Conservation (phyloP, 2,797 vertebrate species). For the Tangara arthus region DNA sequence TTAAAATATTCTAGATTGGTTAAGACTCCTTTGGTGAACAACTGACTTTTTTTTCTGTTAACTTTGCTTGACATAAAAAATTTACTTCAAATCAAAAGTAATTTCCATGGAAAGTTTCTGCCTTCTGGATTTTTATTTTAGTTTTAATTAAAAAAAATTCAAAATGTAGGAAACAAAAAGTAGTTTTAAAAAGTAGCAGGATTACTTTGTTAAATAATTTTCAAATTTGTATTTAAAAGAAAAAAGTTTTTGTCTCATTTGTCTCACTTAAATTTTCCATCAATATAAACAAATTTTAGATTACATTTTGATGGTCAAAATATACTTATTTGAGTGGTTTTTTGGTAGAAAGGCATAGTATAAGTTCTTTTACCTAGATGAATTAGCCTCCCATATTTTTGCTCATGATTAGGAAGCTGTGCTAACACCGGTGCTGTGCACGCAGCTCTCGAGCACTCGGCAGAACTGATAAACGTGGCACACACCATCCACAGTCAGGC, state of each 20-base stretch:
- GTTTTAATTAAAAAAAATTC: not conserved
- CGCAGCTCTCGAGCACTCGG: rapidly evolving
- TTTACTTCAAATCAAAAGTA: not conserved
- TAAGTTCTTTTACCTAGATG: not conserved
- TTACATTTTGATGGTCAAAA: not conserved
- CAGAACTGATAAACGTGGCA: rapidly evolving
- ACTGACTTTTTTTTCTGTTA: not conserved
- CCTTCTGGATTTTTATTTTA: not conserved
- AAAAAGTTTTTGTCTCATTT: not conserved
- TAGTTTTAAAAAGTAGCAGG: not conserved
- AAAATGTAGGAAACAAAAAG: not conserved
- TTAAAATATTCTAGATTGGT: not conserved
- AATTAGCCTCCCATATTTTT: not conserved
- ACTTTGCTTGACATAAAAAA: not conserved
- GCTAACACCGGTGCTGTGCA: rapidly evolving
- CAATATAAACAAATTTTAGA: not conserved
- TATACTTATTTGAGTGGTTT: not conserved
- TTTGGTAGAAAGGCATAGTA: not conserved
- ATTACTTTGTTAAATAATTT: not conserved
- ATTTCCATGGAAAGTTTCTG: not conserved
- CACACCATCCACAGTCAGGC: not conserved
- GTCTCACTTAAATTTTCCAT: not conserved
- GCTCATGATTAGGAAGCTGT: rapidly evolving
- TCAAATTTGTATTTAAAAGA: not conserved
- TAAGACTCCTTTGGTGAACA: not conserved